Percentiles rank a stretch among this genome's conserved stretches.
phyloP scores from a whole-genome alignment of 2,113 vertebrate genomes.

The Malurus melanocephalus region DNA sequence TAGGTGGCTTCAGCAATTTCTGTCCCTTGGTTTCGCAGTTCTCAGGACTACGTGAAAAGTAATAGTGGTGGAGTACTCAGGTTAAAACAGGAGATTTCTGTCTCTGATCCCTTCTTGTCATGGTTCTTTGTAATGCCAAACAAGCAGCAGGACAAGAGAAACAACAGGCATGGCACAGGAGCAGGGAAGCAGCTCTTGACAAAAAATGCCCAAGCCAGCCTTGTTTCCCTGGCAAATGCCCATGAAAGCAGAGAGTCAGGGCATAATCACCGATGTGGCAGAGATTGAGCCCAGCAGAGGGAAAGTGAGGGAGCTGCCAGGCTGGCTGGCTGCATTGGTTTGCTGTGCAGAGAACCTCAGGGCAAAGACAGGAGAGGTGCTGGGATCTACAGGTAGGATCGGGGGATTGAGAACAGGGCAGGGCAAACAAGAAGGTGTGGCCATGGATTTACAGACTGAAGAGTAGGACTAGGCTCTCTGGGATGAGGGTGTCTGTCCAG shows the following conservation, averaged over 20 bases:
- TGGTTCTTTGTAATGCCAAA: neutral
- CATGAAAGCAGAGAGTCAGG: neutral
- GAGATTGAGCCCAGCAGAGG: neutral
- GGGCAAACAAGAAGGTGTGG: neutral
- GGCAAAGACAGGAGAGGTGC: neutral
- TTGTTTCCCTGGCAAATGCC: neutral
- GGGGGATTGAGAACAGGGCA: rapidly evolving
- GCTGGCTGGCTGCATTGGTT: neutral
- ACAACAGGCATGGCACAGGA: rapidly evolving
- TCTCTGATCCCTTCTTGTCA: neutral
- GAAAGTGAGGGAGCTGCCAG: neutral
- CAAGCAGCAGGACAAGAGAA: neutral
- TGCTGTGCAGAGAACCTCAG: neutral
- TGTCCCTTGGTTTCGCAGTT: neutral
- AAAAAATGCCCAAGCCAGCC: neutral
- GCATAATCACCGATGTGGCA: neutral
- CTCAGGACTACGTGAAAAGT: neutral
- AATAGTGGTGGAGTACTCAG: neutral
- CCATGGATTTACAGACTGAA: neutral
- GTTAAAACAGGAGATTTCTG: neutral
- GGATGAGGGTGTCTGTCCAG: neutral
- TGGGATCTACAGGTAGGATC: neutral
- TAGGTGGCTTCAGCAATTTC: neutral
- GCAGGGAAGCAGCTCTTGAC: neutral
- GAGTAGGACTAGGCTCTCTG: neutral